These are phyloP conservation scores for Nasonia vitripennis DNA, from an alignment of 1,140 invertebrate species.

Conservation along the genomic window DNA sequence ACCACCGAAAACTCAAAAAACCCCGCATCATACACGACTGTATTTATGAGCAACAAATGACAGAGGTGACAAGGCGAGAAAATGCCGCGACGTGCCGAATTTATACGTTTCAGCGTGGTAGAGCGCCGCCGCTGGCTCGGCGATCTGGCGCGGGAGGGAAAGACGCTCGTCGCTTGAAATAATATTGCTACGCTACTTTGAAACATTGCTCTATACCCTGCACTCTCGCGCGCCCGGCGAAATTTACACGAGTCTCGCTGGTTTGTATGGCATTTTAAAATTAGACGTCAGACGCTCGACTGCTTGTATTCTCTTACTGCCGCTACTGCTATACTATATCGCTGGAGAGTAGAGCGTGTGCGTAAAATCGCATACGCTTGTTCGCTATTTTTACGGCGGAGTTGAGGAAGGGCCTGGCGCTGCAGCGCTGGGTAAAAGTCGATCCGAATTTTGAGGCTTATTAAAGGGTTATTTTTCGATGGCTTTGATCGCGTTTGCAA, in stretches of 20 bases:
- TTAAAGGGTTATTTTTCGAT: neutral
- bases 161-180: slow-evolving; percentile 46
- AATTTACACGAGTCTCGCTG: slow-evolving; percentile 48
- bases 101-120: slow-evolving; percentile 65
- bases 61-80: slow-evolving; percentile 72
- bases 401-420: neutral
- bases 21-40: slow-evolving; percentile 36
- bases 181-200: slow-evolving; percentile 50
- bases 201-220: slow-evolving; percentile 29
- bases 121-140: neutral
- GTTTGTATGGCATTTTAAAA: slow-evolving; percentile 47
- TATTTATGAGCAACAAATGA: slow-evolving; percentile 74
- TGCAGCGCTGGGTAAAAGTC: neutral
- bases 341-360: too few species aligned
- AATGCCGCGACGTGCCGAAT: slow-evolving; percentile 66
- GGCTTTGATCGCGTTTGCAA: too few species aligned
- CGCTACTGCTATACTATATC: neutral
- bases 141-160: neutral
- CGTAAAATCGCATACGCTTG: neutral
- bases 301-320: slow-evolving; percentile 6
- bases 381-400: neutral
- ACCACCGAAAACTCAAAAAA: neutral
- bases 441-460: neutral
- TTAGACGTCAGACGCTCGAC: slow-evolving; percentile 38
- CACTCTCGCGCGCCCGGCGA: neutral